These are phyloP conservation scores for Siphamia tubifer DNA, from an alignment of 2,113 vertebrate genomes.

Conservation along the genomic window DNA sequence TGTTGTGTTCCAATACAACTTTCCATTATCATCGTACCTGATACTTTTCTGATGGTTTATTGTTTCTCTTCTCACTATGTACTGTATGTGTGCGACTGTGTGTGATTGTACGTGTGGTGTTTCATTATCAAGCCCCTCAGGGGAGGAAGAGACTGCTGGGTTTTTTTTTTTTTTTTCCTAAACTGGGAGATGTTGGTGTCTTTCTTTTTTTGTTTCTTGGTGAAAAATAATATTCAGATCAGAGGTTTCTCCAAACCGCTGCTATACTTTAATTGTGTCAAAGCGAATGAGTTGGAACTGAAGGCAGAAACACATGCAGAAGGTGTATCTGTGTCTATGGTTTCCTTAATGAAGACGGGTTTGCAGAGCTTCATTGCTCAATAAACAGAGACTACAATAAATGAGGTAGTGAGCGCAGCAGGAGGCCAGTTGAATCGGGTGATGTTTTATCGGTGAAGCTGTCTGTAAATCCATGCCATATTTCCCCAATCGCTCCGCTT, in stretches of 20 bases:
- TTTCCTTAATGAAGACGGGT: constrained; percentile 47
- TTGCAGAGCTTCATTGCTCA: constrained; percentile 28
- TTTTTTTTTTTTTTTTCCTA: not conserved
- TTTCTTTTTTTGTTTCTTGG: not conserved
- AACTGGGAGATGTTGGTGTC: not conserved
- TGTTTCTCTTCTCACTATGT: constrained; percentile 23
- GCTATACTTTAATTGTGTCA: constrained; percentile 49
- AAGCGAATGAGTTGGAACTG: not conserved
- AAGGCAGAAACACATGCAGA: no score
- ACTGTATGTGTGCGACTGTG: not conserved
- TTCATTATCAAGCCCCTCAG: constrained; percentile 68
- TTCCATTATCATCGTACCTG: not conserved
- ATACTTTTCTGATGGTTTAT: not conserved
- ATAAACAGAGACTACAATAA: constrained; percentile 41
- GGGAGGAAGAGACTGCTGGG: constrained; percentile 33
- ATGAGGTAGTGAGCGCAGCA: not conserved
- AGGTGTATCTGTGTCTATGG: not conserved
- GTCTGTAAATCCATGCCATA: constrained; percentile 33
- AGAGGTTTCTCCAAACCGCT: constrained; percentile 17
- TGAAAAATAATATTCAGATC: constrained; percentile 37
- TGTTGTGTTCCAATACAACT: not conserved
- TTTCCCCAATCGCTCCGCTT: constrained; percentile 20
- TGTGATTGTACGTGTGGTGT: constrained; percentile 43
- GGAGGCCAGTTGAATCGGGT: constrained; percentile 5
- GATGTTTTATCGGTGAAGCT: not conserved